These are phyloP conservation scores for Nephila pilipes DNA, from an alignment of 1,140 invertebrate genomes.

Conservation along the genomic window DNA sequence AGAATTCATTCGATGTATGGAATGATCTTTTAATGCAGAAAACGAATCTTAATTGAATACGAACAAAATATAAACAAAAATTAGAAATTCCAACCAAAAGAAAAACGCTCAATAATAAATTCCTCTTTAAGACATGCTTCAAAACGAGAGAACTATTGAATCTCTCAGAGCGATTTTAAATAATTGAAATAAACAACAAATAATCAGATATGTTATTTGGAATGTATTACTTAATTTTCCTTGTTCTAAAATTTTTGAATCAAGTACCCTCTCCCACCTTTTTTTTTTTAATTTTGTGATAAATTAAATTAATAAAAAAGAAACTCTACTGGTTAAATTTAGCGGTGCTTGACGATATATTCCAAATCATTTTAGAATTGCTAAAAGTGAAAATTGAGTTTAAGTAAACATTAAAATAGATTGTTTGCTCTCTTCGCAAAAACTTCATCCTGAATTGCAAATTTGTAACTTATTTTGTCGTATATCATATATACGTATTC, in stretches of 20 bases:
- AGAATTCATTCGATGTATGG: background rate
- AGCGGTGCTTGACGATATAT: background rate
- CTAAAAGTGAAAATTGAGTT: background rate
- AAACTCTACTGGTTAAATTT: background rate
- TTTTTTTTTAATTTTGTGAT: background rate
- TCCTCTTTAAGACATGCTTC: background rate
- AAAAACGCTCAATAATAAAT: background rate
- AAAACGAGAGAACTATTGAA: background rate
- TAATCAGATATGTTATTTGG: background rate
- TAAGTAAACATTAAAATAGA: no score
- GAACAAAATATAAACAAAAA: background rate
- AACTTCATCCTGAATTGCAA: no score
- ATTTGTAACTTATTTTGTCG: no score
- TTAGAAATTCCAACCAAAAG: background rate
- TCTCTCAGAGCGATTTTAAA: background rate
- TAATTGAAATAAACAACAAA: slow-evolving; percentile 2
- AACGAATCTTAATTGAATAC: background rate
- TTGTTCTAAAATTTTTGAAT: background rate
- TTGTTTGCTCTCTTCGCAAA: no score
- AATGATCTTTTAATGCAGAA: background rate
- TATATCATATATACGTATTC: no score
- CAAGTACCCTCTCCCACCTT: background rate
- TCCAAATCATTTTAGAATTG: background rate
- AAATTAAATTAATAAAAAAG: background rate
- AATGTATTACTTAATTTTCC: background rate